A percentile compares a stretch with the other conserved stretches of the same genome.
phyloP scores from a whole-genome alignment of 2,888 invertebrate species.

The Micropterix aruncella region DNA sequence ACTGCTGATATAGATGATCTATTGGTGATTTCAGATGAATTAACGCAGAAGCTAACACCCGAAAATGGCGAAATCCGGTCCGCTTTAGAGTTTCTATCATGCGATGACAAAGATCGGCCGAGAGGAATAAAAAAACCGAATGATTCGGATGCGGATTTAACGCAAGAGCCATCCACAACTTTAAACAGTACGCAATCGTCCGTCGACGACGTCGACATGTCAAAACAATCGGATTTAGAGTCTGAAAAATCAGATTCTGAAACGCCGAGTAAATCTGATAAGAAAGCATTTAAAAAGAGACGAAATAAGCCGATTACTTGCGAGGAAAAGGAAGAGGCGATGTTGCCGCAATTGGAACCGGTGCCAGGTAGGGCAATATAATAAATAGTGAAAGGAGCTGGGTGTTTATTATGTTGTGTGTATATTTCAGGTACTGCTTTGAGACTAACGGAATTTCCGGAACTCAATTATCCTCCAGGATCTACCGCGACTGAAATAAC shows the following conservation, averaged over 20 bases:
- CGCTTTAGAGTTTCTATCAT: conserved; percentile 64
- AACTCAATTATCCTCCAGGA: conserved; percentile 60
- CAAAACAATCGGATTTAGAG: background rate
- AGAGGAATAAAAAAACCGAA: conserved; percentile 32
- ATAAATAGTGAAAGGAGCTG: background rate
- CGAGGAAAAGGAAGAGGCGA: conserved; percentile 51
- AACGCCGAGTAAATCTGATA: background rate
- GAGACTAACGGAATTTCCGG: conserved; percentile 63
- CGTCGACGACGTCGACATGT: background rate
- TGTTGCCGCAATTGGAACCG: conserved; percentile 72
- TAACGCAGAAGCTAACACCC: conserved; percentile 52
- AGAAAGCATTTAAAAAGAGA: background rate
- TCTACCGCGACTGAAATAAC: conserved; percentile 76
- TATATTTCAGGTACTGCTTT: conserved; percentile 66
- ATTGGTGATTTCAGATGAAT: conserved; percentile 22
- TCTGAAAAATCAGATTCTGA: background rate
- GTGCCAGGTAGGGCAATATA: conserved; percentile 31
- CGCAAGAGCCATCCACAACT: background rate
- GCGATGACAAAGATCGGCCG: conserved; percentile 54
- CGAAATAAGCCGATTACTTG: conserved; percentile 19
- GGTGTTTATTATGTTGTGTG: background rate
- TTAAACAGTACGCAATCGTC: background rate
- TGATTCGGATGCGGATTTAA: conserved; percentile 11
- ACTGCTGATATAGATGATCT: conserved; percentile 4
- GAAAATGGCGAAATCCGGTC: conserved; percentile 63